Conservation (phyloP, 2,888 invertebrate species). For the Hemistola chrysoprasaria region DNA sequence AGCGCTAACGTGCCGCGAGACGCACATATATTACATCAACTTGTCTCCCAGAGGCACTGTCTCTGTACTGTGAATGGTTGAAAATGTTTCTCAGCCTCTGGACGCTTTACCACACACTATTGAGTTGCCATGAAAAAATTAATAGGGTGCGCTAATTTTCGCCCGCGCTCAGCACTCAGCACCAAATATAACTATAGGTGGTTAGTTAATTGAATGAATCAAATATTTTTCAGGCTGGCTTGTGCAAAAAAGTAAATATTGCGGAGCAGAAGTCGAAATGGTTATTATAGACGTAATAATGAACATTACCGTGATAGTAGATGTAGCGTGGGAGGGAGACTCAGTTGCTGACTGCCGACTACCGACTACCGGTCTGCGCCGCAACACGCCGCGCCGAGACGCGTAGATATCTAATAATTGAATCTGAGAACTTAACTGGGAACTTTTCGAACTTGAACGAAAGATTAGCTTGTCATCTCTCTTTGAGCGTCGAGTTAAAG, state of each 20-base stretch:
- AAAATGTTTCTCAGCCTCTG: conserved; percentile 23
- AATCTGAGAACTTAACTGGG: conserved; percentile 67
- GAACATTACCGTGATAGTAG: conserved; percentile 38
- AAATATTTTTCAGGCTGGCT: conserved; percentile 26
- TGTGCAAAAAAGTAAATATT: conserved; percentile 32
- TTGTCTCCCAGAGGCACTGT: conserved; percentile 32
- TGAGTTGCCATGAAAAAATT: conserved; percentile 11
- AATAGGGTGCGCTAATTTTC: conserved; percentile 8
- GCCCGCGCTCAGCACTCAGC: conserved; percentile 11
- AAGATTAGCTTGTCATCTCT: conserved; percentile 73
- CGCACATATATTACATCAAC: conserved; percentile 28
- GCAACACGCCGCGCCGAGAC: conserved; percentile 14
- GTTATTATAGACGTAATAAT: conserved; percentile 45
- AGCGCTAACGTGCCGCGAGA: conserved; percentile 31
- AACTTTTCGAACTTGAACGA: conserved; percentile 65
- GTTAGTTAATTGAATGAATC: conserved; percentile 31
- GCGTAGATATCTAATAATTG: conserved; percentile 67
- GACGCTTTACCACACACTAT: conserved; percentile 14
- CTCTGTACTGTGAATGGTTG: conserved; percentile 34
- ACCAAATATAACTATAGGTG: conserved; percentile 24
- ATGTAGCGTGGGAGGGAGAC: conserved; percentile 21
- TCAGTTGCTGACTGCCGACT: conserved; percentile 26
- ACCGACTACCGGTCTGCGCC: conserved; percentile 36
- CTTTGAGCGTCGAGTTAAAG: conserved; percentile 55
- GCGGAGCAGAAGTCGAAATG: conserved; percentile 29